Percentiles rank a stretch among this genome's conserved stretches.
These are phyloP conservation scores for Pemphredon lugubris DNA, from an alignment of 2,888 invertebrate species.

Conservation along the genomic window DNA sequence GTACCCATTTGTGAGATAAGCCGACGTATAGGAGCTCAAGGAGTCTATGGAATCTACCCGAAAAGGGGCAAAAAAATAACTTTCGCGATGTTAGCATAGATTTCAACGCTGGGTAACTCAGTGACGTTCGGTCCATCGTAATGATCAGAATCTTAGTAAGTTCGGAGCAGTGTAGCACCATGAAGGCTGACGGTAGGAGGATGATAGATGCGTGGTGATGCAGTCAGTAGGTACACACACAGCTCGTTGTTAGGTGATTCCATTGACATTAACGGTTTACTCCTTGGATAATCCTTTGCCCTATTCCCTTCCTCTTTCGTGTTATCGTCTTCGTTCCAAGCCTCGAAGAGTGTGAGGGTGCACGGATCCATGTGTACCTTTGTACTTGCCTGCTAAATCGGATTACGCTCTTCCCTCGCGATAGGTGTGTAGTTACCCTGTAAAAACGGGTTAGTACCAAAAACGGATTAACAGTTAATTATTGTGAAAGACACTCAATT, in stretches of 20 bases:
- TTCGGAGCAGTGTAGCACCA: neutral
- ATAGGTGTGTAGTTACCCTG: conserved; percentile 30
- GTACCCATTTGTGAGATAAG: too few species aligned
- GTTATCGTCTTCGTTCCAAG: too few species aligned
- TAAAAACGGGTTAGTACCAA: conserved; percentile 52
- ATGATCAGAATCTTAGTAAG: neutral
- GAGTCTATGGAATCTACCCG: neutral
- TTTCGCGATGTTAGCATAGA: neutral
- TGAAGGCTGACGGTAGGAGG: neutral
- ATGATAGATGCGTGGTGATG: conserved; percentile 26
- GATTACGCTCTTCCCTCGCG: conserved; percentile 48
- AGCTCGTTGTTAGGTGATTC: conserved; percentile 31
- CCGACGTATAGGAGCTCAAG: neutral
- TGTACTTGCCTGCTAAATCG: conserved; percentile 50
- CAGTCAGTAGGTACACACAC: conserved; percentile 6
- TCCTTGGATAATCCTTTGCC: neutral
- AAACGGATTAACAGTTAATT: conserved; percentile 32
- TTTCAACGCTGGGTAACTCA: neutral
- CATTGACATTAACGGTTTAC: conserved; percentile 47
- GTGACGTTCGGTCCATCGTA: neutral
- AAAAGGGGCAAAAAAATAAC: neutral
- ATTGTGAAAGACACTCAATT: too few species aligned
- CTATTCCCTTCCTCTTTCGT: neutral
- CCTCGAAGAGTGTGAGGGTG: neutral
- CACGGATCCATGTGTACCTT: conserved; percentile 41